phyloP scores from a whole-genome alignment of 1,140 invertebrate species.

The Pogonus chalceus region DNA sequence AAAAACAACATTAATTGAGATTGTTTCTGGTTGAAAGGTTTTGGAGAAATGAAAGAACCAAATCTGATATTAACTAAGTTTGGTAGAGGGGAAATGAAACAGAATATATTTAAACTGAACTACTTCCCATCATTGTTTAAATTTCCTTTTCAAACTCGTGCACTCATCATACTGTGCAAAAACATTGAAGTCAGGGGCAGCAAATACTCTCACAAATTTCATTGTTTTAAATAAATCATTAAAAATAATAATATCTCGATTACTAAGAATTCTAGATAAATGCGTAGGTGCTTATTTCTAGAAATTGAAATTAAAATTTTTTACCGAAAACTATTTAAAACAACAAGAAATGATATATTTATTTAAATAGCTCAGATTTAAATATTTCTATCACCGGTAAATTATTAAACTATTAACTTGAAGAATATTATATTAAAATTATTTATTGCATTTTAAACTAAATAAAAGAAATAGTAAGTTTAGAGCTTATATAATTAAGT shows the following conservation, averaged over 20 bases:
- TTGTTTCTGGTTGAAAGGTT: background rate
- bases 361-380: too few species aligned
- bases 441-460: conserved; percentile 11
- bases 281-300: too few species aligned
- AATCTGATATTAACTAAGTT: background rate
- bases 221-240: background rate
- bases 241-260: too few species aligned
- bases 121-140: conserved; percentile 26
- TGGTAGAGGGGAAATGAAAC: background rate
- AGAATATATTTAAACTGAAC: conserved; percentile 9
- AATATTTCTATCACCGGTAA: too few species aligned
- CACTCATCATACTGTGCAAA: background rate
- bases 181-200: conserved; percentile 8
- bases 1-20: background rate
- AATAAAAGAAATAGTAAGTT: background rate
- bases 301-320: too few species aligned
- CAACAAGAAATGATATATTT: too few species aligned
- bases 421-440: too few species aligned
- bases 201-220: conserved; percentile 1
- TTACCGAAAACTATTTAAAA: too few species aligned
- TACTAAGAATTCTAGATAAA: too few species aligned
- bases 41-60: background rate
- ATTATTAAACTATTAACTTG: too few species aligned
- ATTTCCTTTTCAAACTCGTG: conserved; percentile 16
- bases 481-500: too few species aligned